A percentile compares a stretch with the other conserved stretches of the same genome.
Evolutionary conservation across 2,888 invertebrate genomes (phyloP).

Genomic region (Ceramica pisi): DNA sequence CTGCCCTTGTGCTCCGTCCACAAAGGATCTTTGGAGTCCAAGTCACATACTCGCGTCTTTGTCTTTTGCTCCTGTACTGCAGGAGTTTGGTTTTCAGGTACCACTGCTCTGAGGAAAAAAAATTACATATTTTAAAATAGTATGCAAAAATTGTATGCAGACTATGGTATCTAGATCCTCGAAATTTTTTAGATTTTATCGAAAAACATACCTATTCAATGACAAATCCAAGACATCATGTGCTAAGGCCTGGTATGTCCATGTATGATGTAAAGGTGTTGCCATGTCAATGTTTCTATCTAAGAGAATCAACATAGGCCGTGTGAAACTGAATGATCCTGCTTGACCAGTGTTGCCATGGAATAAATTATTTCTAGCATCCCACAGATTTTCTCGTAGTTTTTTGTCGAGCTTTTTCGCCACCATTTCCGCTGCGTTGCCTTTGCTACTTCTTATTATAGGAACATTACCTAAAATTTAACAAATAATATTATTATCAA

Average conservation of each 20-base stretch:
- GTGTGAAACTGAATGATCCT: conserved; percentile 96
- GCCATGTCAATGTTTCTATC: conserved; percentile 99
- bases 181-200: background rate
- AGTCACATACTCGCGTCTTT: conserved; percentile 97
- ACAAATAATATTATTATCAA: background rate
- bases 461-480: conserved; percentile 93
- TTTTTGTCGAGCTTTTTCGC: conserved; percentile 99
- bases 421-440: conserved; percentile 99
- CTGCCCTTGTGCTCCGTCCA: conserved; percentile 98
- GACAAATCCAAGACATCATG: conserved; percentile 98
- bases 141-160: background rate
- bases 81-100: conserved; percentile 82
- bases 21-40: conserved; percentile 97
- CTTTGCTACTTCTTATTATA: conserved; percentile 97
- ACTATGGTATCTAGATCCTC: background rate
- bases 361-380: conserved; percentile 98
- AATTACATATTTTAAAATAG: conserved; percentile 34
- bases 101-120: conserved; percentile 79
- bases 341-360: conserved; percentile 95
- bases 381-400: conserved; percentile 98
- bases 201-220: conserved; percentile 92
- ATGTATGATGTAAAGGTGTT: conserved; percentile 99
- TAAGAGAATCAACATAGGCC: conserved; percentile 97
- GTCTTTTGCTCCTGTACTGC: conserved; percentile 92
- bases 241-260: conserved; percentile 99